phyloP scores from a whole-genome alignment of 2,797 vertebrate species.

The Cetoscarus ocellatus region DNA sequence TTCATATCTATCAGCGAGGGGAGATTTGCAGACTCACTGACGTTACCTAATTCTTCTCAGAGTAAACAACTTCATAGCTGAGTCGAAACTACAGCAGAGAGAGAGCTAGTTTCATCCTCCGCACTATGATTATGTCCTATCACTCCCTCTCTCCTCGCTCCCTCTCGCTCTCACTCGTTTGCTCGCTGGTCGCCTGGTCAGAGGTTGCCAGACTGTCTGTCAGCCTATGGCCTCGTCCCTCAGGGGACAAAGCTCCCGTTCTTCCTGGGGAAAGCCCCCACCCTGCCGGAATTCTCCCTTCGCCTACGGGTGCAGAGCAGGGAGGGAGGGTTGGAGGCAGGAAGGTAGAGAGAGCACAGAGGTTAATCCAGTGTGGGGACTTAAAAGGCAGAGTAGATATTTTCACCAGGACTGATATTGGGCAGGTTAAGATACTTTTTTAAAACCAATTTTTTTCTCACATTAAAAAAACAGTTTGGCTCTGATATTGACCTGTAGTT shows the following conservation, averaged over 20 bases:
- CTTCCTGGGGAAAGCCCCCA: constrained; percentile 87
- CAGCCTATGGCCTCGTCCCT: constrained; percentile 78
- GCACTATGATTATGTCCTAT: constrained; percentile 50
- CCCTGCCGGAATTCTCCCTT: constrained; percentile 82
- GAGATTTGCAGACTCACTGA: constrained; percentile 13
- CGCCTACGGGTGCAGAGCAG: constrained; percentile 72
- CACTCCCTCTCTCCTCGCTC: constrained; percentile 23
- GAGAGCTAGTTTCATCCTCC: constrained; percentile 54
- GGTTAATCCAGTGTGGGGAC: constrained; percentile 22
- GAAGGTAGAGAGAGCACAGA: constrained; percentile 37
- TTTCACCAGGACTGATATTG: no score
- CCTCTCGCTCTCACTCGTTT: constrained; percentile 26
- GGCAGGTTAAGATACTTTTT: no score
- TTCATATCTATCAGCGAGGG: neutral
- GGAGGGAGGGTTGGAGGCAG: constrained; percentile 3
- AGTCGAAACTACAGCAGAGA: constrained; percentile 42
- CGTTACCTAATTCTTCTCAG: neutral
- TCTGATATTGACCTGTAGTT: neutral
- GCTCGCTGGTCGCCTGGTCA: constrained; percentile 55
- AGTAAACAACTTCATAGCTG: constrained; percentile 2
- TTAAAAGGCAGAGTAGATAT: constrained; percentile 16
- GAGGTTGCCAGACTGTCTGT: constrained; percentile 81
- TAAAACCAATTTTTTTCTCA: neutral
- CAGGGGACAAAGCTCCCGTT: constrained; percentile 86
- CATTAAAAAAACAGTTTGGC: neutral